A percentile compares a stretch with the other conserved stretches of the same genome.
phyloP scores from a whole-genome alignment of 2,888 invertebrate species.

The Pollenia griseotomentosa region DNA sequence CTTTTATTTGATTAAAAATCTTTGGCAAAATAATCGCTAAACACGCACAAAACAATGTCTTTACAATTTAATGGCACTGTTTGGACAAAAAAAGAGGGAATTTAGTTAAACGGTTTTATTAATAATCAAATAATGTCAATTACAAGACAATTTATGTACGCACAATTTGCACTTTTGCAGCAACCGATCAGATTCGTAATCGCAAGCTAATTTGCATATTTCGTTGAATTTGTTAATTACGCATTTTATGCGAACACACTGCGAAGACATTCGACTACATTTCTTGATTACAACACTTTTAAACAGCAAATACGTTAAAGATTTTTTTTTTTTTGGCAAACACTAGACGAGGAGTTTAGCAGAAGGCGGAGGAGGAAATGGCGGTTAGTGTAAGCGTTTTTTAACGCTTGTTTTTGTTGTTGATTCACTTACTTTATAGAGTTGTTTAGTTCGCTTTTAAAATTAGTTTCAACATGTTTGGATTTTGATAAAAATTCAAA shows the following conservation, averaged over 20 bases:
- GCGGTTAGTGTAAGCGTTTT: conserved; percentile 9
- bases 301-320: not conserved
- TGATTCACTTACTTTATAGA: conserved; percentile 27
- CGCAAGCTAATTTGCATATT: conserved; percentile 7
- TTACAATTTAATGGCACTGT: conserved; percentile 33
- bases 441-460: conserved; percentile 6
- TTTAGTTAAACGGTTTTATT: not conserved
- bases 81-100: not conserved
- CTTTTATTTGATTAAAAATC: conserved; percentile 31
- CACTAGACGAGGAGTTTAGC: not conserved
- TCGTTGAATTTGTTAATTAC: conserved; percentile 32
- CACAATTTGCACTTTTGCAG: conserved; percentile 38
- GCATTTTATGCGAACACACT: conserved; percentile 32
- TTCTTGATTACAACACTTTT: conserved; percentile 44
- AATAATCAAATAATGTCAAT: conserved; percentile 54
- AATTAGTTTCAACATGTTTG: conserved; percentile 21
- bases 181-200: not conserved
- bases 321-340: conserved; percentile 9
- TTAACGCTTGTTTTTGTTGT: conserved; percentile 22
- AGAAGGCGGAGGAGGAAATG: not conserved
- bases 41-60: conserved; percentile 32
- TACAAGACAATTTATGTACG: conserved; percentile 56
- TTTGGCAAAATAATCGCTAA: conserved; percentile 34
- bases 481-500: conserved; percentile 34
- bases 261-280: conserved; percentile 14